phyloP scores from a whole-genome alignment of 2,113 vertebrate species.

The Spheniscus mendiculus region DNA sequence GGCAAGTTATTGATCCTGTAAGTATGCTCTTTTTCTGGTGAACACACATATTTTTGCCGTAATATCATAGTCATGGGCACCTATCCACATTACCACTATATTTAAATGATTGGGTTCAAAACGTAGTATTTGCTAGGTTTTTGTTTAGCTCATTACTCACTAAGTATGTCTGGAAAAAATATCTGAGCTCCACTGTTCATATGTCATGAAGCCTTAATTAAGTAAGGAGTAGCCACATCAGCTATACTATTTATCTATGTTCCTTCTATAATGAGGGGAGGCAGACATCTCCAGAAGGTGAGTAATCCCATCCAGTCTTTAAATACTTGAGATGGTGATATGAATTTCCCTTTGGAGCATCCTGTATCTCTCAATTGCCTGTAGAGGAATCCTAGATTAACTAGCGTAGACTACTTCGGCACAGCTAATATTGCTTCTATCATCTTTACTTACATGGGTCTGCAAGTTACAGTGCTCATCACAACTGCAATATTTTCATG shows the following conservation, averaged over 20 bases:
- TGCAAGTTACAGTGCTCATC: background rate
- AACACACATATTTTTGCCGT: background rate
- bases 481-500: background rate
- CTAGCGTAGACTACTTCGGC: background rate
- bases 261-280: background rate
- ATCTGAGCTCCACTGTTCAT: background rate
- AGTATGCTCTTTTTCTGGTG: background rate
- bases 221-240: background rate
- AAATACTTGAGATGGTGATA: background rate
- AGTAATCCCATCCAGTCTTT: background rate
- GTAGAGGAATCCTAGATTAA: background rate
- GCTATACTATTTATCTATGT: background rate
- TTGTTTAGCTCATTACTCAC: background rate
- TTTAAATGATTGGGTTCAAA: background rate
- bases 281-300: background rate
- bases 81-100: background rate
- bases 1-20: background rate
- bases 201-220: background rate
- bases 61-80: background rate
- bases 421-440: background rate
- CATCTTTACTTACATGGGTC: too few species aligned
- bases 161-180: background rate
- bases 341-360: background rate
- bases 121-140: background rate
- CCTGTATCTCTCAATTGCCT: background rate